These are phyloP conservation scores for Solenopsis fugax DNA, from an alignment of 1,140 invertebrate genomes.

Conservation along the genomic window DNA sequence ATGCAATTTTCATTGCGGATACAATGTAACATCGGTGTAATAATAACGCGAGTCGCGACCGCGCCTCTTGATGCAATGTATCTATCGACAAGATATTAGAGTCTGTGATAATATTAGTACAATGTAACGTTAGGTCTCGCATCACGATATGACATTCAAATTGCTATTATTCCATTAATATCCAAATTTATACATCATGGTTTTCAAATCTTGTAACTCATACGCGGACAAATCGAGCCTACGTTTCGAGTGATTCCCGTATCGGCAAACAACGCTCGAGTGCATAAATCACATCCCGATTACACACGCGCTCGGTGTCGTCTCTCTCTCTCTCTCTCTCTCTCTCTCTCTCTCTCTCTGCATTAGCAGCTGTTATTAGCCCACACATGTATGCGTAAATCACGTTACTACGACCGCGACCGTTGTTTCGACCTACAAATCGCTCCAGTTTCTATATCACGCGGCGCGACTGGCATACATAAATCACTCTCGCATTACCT, in stretches of 20 bases:
- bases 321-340: not conserved
- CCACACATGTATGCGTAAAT: constrained; percentile 29
- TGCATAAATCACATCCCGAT: constrained; percentile 50
- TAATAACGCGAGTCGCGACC: too few relatives aligned
- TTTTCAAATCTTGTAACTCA: not conserved
- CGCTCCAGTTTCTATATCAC: constrained; percentile 38
- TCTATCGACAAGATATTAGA: not conserved
- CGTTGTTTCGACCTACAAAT: constrained; percentile 40
- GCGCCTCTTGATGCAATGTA: too few relatives aligned
- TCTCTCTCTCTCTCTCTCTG: not conserved
- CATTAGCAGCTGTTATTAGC: constrained; percentile 43
- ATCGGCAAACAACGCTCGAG: constrained; percentile 23
- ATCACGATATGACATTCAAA: not conserved
- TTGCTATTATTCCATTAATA: constrained; percentile 5
- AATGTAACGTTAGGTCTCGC: too few relatives aligned
- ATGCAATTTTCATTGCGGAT: not conserved
- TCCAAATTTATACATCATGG: not conserved
- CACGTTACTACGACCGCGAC: constrained; percentile 24
- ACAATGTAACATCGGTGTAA: not conserved
- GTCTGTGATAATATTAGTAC: not conserved
- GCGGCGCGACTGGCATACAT: not conserved
- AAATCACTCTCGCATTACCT: constrained; percentile 41
- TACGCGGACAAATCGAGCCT: not conserved
- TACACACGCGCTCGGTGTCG: not conserved
- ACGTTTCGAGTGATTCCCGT: not conserved